Base-by-base conservation (phyloP, 2,888 invertebrate species). In the Monochamus alternatus region DNA sequence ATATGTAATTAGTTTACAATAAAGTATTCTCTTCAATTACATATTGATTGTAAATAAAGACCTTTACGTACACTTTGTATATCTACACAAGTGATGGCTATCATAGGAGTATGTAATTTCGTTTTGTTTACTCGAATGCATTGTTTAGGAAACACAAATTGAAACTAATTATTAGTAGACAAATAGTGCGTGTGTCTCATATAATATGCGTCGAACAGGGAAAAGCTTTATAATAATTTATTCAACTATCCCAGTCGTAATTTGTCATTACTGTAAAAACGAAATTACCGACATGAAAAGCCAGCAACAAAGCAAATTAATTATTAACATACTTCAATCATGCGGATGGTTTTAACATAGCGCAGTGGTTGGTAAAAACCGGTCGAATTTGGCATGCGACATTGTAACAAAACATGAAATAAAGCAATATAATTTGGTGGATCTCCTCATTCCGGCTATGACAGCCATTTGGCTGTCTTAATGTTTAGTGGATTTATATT, bases 371-470 rank as follows among this genome's bases (percentile, higher is more conserved):
- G 55, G 7, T 55, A 55, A 58, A 43, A 68, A 52, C 68, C n/a
- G 30, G 10, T 44, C 32, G 0, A 30, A 69, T 69, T 69, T 60
- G 3, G 69, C 69, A 69, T 69, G 69, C 69, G 60, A 69, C 60
- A 58, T 55, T 60, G 30, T 38, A 60, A 60, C 47, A n/a, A 31
- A 44, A 69, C 60, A 69, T 69, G 69, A 60, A n/a, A 69, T 60
- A 43, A 47, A 60, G 69, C 47, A 30, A 60, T 69, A 69, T 60
- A 69, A 69, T 47, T 69, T 44, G n/a, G 44, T 43, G 60, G 30
- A 60, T 44, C 51, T 30, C 60, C 32, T 3, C 47, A 14, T 55
- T 47, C 12, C 10, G 12, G 2, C 47, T 38, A 38, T 38, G 38
- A 1, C 38, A 4, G 38, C 7, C 38, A 38, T 38, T 38, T 38